Evolutionary conservation across 2,888 invertebrate genomes (phyloP).

Genomic region (Latrodectus hesperus): DNA sequence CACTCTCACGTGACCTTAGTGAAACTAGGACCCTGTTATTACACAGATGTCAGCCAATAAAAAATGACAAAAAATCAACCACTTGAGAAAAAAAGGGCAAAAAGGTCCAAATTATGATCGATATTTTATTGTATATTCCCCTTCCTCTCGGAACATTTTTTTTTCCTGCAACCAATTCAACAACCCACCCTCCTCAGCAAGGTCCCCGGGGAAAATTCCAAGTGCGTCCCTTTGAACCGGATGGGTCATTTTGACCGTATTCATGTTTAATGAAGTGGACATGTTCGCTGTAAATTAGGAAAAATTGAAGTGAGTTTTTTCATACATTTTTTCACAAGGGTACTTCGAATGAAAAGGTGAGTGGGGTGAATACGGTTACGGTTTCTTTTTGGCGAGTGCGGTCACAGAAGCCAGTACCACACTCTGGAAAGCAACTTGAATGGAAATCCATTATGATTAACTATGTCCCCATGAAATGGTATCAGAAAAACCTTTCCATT

Average conservation of each 20-base stretch:
- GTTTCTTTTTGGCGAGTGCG: background rate
- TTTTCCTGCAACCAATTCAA: constrained; percentile 1
- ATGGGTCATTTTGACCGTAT: constrained; percentile 39
- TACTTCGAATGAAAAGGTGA: background rate
- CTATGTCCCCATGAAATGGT: background rate
- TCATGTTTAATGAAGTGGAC: constrained; percentile 51
- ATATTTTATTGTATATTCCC: constrained; percentile 16
- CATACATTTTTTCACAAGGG: background rate
- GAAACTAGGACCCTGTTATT: background rate
- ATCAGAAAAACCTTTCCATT: background rate
- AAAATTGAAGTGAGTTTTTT: background rate
- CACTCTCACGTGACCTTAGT: background rate
- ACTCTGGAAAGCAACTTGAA: background rate
- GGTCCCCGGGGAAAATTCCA: constrained; percentile 4
- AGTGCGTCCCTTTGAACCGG: constrained; percentile 6
- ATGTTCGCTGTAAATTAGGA: constrained; percentile 35
- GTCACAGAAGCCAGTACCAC: background rate
- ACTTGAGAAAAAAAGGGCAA: background rate
- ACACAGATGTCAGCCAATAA: background rate
- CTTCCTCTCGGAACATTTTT: background rate
- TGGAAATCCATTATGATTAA: background rate
- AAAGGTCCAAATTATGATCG: constrained; percentile 14
- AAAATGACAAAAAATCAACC: background rate
- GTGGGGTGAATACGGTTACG: background rate
- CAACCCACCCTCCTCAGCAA: background rate